phyloP scores from a whole-genome alignment of 2,888 invertebrate species.

The Agrochola lota region DNA sequence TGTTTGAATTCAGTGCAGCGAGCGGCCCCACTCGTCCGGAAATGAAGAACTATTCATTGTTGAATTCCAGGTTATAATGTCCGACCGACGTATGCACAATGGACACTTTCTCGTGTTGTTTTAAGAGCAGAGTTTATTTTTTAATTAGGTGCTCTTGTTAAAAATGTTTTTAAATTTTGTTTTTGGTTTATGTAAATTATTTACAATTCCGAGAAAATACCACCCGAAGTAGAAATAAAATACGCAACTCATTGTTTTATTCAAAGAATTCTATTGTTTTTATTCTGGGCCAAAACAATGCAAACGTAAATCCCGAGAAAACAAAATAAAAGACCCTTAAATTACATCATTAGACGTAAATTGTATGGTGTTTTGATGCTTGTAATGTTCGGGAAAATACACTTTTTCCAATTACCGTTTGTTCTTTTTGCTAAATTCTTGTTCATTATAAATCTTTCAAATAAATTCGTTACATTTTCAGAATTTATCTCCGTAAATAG shows the following conservation, averaged over 20 bases:
- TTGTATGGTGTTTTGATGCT: constrained; percentile 40
- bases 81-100: constrained; percentile 10
- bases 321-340: constrained; percentile 35
- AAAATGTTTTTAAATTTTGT: not conserved
- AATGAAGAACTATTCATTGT: constrained; percentile 65
- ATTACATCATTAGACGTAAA: constrained; percentile 48
- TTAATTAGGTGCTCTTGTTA: not conserved
- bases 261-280: constrained; percentile 6
- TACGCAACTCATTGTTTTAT: not conserved
- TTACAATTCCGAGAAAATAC: too few relatives aligned
- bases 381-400: constrained; percentile 41
- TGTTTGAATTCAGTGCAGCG: constrained; percentile 66
- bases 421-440: constrained; percentile 49
- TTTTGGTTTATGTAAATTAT: not conserved
- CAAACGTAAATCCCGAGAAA: constrained; percentile 2
- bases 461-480: constrained; percentile 28
- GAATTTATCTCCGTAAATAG: constrained; percentile 24
- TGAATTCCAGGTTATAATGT: constrained; percentile 55
- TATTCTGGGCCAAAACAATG: constrained; percentile 21
- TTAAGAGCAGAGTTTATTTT: not conserved
- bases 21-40: constrained; percentile 57
- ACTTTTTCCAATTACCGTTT: constrained; percentile 49
- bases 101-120: constrained; percentile 22
- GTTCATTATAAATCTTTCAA: constrained; percentile 45
- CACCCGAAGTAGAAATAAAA: not conserved